Evolutionary conservation across 92 coral and sea anemone species (phyloP), one percentile per base, ranked within the genome.

Genomic region (Isaurus tuberculatus): DNA sequence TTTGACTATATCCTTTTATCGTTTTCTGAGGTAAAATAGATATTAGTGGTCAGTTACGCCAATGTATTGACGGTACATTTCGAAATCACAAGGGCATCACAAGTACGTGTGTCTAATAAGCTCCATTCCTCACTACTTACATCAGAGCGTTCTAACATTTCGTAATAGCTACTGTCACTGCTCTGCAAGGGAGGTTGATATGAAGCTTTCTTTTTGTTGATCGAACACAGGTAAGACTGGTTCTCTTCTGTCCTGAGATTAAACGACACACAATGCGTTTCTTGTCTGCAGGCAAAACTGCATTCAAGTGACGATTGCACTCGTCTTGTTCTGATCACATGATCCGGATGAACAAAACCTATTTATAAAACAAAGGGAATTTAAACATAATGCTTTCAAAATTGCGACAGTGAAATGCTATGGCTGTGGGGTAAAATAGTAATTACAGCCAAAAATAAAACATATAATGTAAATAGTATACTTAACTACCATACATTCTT

Each of bases 331-430:
- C 58, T 40, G 22, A 71, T 25, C 1, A 71, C 57, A 26, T 71
- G 34, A 26, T 71, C 77, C 16, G 77, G 77, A 26, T 71, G 58
- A 25, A 71, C 57, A 25, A 20, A 40, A 71, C 77, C 77, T 71
- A 29, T 71, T 43, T 40, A 3, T n/a, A 23, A 26, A 25, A n/a
- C 14, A 23, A 71, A 43, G 27, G 58, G 13, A 26, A n/a, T n/a
- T 25, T 60, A 1, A 10, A 60, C 7, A 60, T 27, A 60, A 60
- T 60, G 15, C 17, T 19, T 51, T 51, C 3, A 51, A 20, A 14
- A 7, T 36, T n/a, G n/a, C n/a, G n/a, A n/a, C n/a, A n/a, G n/a
- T n/a, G n/a, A n/a, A n/a, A n/a, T n/a, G n/a, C n/a, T n/a, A n/a
- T n/a, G n/a, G n/a, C n/a, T n/a, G n/a, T n/a, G n/a, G n/a, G n/a